Conservation (phyloP, 2,888 invertebrate genomes). For the Prosopocoilus inquinatus region DNA sequence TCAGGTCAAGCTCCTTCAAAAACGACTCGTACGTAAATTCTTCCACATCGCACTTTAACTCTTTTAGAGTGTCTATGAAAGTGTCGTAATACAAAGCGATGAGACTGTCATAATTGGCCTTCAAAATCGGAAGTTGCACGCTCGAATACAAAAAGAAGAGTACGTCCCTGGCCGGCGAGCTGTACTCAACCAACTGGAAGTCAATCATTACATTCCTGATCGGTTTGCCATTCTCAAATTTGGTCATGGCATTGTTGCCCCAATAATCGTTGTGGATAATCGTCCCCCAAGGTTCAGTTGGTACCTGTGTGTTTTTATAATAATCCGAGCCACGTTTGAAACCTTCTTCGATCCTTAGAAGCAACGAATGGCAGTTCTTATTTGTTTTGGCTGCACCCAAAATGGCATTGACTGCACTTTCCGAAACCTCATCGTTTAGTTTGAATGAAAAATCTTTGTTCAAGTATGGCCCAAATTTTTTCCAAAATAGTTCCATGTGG, state of each 20-base stretch:
- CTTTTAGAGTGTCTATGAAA: conserved; percentile 36
- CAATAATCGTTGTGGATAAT: conserved; percentile 59
- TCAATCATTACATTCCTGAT: conserved; percentile 53
- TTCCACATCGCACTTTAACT: conserved; percentile 32
- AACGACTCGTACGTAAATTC: conserved; percentile 46
- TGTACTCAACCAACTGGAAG: conserved; percentile 55
- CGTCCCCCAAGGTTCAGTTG: conserved; percentile 52
- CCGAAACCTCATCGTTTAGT: background rate
- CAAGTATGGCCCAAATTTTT: conserved; percentile 43
- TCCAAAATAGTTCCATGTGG: conserved; percentile 45
- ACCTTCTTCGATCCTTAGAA: conserved; percentile 17
- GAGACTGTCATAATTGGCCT: conserved; percentile 49
- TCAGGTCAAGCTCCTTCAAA: conserved; percentile 42
- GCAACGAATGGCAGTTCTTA: background rate
- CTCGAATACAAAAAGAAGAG: conserved; percentile 56
- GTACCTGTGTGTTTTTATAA: conserved; percentile 32
- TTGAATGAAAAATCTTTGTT: conserved; percentile 4
- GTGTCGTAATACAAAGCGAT: conserved; percentile 50
- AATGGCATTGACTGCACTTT: conserved; percentile 14
- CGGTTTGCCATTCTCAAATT: conserved; percentile 35
- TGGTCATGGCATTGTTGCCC: conserved; percentile 59
- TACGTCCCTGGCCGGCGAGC: conserved; percentile 54
- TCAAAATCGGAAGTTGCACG: conserved; percentile 45
- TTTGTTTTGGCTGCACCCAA: conserved; percentile 11
- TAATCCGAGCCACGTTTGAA: conserved; percentile 9